These are phyloP conservation scores for Callyntrura sp. DNA, from an alignment of 2,888 invertebrate genomes.

Conservation along the genomic window DNA sequence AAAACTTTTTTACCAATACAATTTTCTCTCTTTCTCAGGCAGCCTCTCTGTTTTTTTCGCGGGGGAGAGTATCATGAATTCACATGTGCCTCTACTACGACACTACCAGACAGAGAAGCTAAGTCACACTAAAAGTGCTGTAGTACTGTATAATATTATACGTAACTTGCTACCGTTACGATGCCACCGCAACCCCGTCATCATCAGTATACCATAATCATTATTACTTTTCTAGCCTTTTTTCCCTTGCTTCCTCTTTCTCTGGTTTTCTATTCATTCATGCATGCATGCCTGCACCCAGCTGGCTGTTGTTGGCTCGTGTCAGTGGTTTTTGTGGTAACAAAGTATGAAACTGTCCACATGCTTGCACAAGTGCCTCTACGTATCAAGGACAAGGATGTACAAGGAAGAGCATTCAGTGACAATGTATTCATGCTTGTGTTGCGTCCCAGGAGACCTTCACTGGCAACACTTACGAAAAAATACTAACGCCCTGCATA, in stretches of 20 bases:
- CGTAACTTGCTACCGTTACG: conserved; percentile 30
- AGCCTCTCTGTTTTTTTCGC: conserved; percentile 6
- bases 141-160: conserved; percentile 8
- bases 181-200: conserved; percentile 11
- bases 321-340: conserved; percentile 58
- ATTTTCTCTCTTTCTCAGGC: conserved; percentile 28
- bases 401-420: background rate
- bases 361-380: conserved; percentile 12
- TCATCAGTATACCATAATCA: conserved; percentile 49
- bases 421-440: conserved; percentile 30
- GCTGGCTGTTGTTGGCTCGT: conserved; percentile 43
- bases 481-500: background rate
- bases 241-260: conserved; percentile 13
- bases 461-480: background rate
- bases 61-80: conserved; percentile 34
- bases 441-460: conserved; percentile 10
- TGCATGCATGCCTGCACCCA: conserved; percentile 37
- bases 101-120: background rate
- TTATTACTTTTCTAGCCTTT: conserved; percentile 40
- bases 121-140: background rate
- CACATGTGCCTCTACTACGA: conserved; percentile 21
- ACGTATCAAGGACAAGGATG: background rate
- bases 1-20: conserved; percentile 47
- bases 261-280: conserved; percentile 35
- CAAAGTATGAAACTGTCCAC: conserved; percentile 51